phyloP scores from a whole-genome alignment of 2,888 invertebrate species.

The Eumerus sabulonum region DNA sequence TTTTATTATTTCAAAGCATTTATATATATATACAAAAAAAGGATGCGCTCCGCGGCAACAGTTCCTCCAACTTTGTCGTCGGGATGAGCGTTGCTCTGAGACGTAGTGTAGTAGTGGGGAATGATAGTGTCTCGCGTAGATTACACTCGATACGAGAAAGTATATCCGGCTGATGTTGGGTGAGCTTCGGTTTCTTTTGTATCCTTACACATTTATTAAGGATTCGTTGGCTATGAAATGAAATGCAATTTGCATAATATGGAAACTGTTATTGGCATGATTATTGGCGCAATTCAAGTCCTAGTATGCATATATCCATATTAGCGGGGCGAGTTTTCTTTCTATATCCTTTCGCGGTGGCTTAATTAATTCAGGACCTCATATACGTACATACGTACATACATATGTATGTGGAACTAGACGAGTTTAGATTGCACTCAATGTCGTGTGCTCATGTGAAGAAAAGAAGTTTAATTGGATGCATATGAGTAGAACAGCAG shows the following conservation, averaged over 20 bases:
- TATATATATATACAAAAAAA: slow-evolving; percentile 1
- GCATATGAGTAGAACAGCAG: slow-evolving; percentile 4
- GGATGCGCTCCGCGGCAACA: slow-evolving; percentile 52
- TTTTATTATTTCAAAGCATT: slow-evolving; percentile 52
- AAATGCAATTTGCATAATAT: slow-evolving; percentile 64
- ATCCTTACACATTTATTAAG: slow-evolving; percentile 62
- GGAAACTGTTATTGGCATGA: slow-evolving; percentile 65
- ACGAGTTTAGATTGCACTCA: slow-evolving; percentile 48
- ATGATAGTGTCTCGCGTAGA: slow-evolving; percentile 54
- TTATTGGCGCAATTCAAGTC: slow-evolving; percentile 37
- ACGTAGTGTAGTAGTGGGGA: slow-evolving; percentile 14
- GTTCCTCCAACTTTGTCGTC: slow-evolving; percentile 50
- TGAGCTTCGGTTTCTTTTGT: not conserved
- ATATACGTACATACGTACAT: no score
- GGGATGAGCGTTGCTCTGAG: slow-evolving; percentile 26
- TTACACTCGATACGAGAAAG: slow-evolving; percentile 49
- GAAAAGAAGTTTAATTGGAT: slow-evolving; percentile 25
- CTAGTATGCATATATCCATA: no score
- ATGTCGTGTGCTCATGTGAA: slow-evolving; percentile 12
- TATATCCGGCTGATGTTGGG: slow-evolving; percentile 42
- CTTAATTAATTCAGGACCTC: no score
- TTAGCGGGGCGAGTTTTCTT: no score
- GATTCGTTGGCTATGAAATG: slow-evolving; percentile 40
- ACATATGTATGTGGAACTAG: no score
- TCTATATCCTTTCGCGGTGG: no score